These are phyloP conservation scores for Monochamus saltuarius DNA, from an alignment of 1,140 invertebrate species.

Conservation along the genomic window DNA sequence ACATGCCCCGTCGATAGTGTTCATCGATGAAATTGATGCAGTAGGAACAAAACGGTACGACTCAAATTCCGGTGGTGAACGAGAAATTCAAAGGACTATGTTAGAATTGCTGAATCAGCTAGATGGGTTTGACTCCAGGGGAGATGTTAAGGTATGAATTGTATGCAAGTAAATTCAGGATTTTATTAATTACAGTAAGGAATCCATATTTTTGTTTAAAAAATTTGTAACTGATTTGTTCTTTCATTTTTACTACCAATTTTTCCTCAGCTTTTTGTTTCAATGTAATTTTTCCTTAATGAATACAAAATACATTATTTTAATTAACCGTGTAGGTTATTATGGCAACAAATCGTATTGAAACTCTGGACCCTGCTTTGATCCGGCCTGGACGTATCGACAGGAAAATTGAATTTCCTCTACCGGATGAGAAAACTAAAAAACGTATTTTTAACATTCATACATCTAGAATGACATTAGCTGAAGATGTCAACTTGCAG, in stretches of 20 bases:
- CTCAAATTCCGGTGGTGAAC: constrained; percentile 98
- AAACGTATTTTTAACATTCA: constrained; percentile 98
- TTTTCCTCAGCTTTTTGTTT: too few species aligned
- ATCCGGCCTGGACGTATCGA: constrained; percentile 99
- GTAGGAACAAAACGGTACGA: constrained; percentile 99
- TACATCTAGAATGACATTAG: constrained; percentile 96
- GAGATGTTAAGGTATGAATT: constrained; percentile 90
- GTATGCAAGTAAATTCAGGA: too few species aligned
- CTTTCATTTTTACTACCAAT: too few species aligned
- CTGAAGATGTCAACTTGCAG: constrained; percentile 95
- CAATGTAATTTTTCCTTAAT: too few species aligned
- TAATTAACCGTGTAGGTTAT: constrained; percentile 70
- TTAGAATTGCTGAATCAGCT: constrained; percentile 98
- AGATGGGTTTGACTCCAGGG: constrained; percentile 96
- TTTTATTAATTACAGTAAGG: too few species aligned
- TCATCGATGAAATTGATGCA: constrained; percentile 99
- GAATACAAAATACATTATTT: too few species aligned
- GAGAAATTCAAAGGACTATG: constrained; percentile 99
- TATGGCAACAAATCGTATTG: constrained; percentile 99
- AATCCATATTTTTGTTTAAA: too few species aligned
- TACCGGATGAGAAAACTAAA: constrained; percentile 99
- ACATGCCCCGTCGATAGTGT: constrained; percentile 99
- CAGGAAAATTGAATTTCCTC: constrained; percentile 98
- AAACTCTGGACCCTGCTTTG: constrained; percentile 97
- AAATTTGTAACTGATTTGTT: too few species aligned